phyloP scores from a whole-genome alignment of 2,113 vertebrate genomes.

The Lanius ludovicianus region DNA sequence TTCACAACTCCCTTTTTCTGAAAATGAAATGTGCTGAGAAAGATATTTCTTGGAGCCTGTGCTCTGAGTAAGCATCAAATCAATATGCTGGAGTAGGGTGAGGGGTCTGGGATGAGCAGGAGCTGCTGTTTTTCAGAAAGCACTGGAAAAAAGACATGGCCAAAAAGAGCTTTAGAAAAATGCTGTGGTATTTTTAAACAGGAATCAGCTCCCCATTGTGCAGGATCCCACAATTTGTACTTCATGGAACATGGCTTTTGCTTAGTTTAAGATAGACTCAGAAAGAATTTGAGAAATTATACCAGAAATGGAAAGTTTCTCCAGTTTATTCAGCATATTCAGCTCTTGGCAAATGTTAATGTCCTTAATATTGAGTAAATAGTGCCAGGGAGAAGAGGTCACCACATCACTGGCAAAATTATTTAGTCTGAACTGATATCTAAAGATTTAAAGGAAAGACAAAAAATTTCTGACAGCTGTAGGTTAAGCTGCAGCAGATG shows the following conservation, averaged over 20 bases:
- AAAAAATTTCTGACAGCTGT: neutral
- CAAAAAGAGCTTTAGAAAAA: neutral
- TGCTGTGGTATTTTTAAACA: neutral
- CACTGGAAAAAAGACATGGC: neutral
- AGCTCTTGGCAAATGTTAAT: neutral
- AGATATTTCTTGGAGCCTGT: neutral
- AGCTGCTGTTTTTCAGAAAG: neutral
- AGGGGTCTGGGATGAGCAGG: neutral
- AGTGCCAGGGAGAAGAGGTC: neutral
- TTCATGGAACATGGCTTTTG: neutral
- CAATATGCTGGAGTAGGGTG: neutral
- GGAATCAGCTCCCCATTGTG: neutral
- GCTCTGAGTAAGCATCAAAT: neutral
- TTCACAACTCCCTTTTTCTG: neutral
- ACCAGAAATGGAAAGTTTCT: neutral
- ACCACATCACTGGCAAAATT: neutral
- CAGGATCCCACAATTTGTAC: neutral
- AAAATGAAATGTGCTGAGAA: neutral
- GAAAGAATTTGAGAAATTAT: neutral
- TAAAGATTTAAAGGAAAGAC: neutral
- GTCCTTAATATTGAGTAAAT: neutral
- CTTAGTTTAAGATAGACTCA: neutral
- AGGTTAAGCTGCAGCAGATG: conserved; percentile 6
- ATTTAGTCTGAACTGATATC: conserved; percentile 2
- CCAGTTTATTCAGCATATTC: neutral